Conservation (phyloP, 2,888 invertebrate genomes). For the Tinea semifulvella region DNA sequence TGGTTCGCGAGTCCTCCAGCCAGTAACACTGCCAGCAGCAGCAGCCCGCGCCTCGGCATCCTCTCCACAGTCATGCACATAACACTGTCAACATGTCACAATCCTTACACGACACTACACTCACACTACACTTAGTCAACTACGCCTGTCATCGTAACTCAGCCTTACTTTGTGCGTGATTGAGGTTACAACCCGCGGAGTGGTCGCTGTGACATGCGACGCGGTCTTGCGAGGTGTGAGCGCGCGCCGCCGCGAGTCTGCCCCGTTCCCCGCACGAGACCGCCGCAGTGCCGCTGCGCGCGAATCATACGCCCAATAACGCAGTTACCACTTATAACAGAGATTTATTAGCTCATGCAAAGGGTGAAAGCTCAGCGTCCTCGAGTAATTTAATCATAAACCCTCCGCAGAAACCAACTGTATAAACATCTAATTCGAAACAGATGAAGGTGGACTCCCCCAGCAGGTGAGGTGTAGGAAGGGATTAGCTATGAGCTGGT, state of each 20-base stretch:
- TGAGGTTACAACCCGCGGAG: background rate
- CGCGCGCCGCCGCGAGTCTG: slow-evolving; percentile 27
- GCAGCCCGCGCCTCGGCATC: slow-evolving; percentile 37
- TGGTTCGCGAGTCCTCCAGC: slow-evolving; percentile 71
- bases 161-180: slow-evolving; percentile 29
- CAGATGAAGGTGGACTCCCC: slow-evolving; percentile 12
- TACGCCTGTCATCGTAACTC: background rate
- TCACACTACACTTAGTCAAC: background rate
- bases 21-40: slow-evolving; percentile 45
- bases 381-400: slow-evolving; percentile 18
- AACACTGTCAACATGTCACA: slow-evolving; percentile 40
- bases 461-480: slow-evolving; percentile 16
- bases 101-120: slow-evolving; percentile 31
- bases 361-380: slow-evolving; percentile 43
- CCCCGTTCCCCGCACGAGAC: slow-evolving; percentile 29
- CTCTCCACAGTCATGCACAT: slow-evolving; percentile 40
- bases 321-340: slow-evolving; percentile 55
- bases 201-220: slow-evolving; percentile 6
- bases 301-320: slow-evolving; percentile 64
- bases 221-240: slow-evolving; percentile 12
- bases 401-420: slow-evolving; percentile 17
- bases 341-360: slow-evolving; percentile 58
- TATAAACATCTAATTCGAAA: slow-evolving; percentile 11
- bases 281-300: slow-evolving; percentile 63
- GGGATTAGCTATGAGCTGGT: slow-evolving; percentile 9